Evolutionary conservation across 2,113 vertebrate species (phyloP).

Genomic region (Notarius quadriscutis): DNA sequence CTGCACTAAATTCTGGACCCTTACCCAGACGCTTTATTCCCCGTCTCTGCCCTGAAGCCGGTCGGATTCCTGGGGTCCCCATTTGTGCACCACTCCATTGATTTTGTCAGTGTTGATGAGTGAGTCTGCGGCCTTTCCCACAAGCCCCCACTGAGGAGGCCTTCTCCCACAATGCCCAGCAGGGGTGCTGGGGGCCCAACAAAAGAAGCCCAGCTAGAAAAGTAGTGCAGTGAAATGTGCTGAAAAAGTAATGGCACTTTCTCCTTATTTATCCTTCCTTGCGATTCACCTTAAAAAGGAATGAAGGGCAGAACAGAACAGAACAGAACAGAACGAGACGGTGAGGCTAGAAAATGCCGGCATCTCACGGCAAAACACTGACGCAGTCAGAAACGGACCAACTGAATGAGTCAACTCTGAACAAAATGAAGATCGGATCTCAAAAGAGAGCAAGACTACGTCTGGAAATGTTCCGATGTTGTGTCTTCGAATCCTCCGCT

Average conservation of each 20-base stretch:
- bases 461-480: neutral
- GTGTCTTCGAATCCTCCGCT: neutral
- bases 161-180: conserved; percentile 75
- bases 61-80: conserved; percentile 67
- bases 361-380: conserved; percentile 61
- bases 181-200: conserved; percentile 68
- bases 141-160: conserved; percentile 74
- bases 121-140: conserved; percentile 75
- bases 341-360: conserved; percentile 43
- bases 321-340: conserved; percentile 48
- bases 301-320: conserved; percentile 29
- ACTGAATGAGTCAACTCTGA: conserved; percentile 54
- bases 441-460: neutral
- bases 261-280: conserved; percentile 55
- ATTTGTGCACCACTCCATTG: conserved; percentile 76
- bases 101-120: conserved; percentile 77
- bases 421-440: neutral
- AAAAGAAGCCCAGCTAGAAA: conserved; percentile 63
- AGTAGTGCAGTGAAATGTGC: conserved; percentile 64
- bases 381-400: conserved; percentile 56
- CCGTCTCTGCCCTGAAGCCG: conserved; percentile 63
- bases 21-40: conserved; percentile 61
- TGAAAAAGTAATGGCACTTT: conserved; percentile 61
- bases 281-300: conserved; percentile 49
- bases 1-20: neutral